Percentiles rank a stretch among this genome's conserved stretches.
These are phyloP conservation scores for Drosophila macrospina DNA, from an alignment of 2,888 invertebrate species.

Conservation along the genomic window DNA sequence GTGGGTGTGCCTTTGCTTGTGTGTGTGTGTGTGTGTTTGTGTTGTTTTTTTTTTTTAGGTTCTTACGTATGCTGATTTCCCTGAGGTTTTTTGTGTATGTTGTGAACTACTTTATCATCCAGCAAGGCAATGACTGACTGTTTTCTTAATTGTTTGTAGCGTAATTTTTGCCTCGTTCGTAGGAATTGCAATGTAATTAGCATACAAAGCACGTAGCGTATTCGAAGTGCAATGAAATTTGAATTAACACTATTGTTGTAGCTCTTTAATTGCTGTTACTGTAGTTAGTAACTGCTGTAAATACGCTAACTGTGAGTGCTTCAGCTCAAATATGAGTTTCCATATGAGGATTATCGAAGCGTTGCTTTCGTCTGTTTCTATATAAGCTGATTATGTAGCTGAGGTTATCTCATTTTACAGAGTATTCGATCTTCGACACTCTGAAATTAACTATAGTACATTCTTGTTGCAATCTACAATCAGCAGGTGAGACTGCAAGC, in stretches of 20 bases:
- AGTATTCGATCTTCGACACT: background rate
- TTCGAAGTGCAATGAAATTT: conserved; percentile 64
- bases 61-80: conserved; percentile 11
- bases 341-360: background rate
- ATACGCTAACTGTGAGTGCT: background rate
- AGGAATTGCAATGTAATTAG: conserved; percentile 59
- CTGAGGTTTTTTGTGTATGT: conserved; percentile 8
- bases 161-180: conserved; percentile 27
- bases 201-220: conserved; percentile 73
- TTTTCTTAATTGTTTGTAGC: conserved; percentile 60
- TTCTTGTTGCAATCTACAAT: conserved; percentile 19
- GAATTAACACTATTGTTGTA: conserved; percentile 59
- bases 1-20: background rate
- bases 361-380: background rate
- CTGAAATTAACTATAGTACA: background rate
- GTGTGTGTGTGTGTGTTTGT: background rate
- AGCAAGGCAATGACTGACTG: conserved; percentile 55
- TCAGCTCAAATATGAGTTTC: background rate
- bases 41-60: conserved; percentile 4
- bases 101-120: conserved; percentile 36
- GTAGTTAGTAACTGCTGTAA: conserved; percentile 32
- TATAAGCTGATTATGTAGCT: background rate
- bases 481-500: conserved; percentile 16
- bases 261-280: conserved; percentile 13
- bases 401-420: too few species aligned